These are phyloP conservation scores for Sarcophaga bullata DNA, from an alignment of 1,140 invertebrate genomes.

Conservation along the genomic window DNA sequence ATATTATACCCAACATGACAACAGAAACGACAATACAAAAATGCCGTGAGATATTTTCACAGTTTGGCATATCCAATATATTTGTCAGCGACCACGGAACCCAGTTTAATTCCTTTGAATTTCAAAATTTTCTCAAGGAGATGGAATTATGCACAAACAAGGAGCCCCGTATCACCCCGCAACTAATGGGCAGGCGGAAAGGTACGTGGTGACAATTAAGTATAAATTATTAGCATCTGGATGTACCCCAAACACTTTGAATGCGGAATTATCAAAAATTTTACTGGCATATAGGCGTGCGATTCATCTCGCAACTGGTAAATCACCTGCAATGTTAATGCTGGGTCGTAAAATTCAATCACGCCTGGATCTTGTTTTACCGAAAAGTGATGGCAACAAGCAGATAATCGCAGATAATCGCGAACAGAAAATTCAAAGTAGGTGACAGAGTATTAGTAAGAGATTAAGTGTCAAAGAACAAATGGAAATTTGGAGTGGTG, in stretches of 20 bases:
- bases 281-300: constrained; percentile 43
- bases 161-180: constrained; percentile 41
- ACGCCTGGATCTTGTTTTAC: too few species aligned
- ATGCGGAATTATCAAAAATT: constrained; percentile 33
- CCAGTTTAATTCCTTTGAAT: constrained; percentile 38
- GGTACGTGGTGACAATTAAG: constrained; percentile 42
- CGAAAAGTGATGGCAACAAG: too few species aligned
- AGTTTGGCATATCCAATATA: constrained; percentile 10
- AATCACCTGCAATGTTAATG: constrained; percentile 43
- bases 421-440: constrained; percentile 1
- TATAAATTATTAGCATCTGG: constrained; percentile 17
- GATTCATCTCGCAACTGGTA: constrained; percentile 43
- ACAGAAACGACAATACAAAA: constrained; percentile 18
- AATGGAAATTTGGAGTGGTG: constrained; percentile 47
- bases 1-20: constrained; percentile 34
- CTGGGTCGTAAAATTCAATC: too few species aligned
- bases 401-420: constrained; percentile 25
- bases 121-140: constrained; percentile 38
- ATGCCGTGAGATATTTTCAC: constrained; percentile 33
- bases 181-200: constrained; percentile 44
- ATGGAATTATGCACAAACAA: constrained; percentile 40
- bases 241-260: constrained; percentile 7
- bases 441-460: constrained; percentile 42
- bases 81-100: constrained; percentile 46
- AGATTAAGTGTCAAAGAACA: constrained; percentile 44